A percentile compares a stretch with the other conserved stretches of the same genome.
These are phyloP conservation scores for Barnardius zonarius DNA, from an alignment of 2,113 vertebrate species.

Conservation along the genomic window DNA sequence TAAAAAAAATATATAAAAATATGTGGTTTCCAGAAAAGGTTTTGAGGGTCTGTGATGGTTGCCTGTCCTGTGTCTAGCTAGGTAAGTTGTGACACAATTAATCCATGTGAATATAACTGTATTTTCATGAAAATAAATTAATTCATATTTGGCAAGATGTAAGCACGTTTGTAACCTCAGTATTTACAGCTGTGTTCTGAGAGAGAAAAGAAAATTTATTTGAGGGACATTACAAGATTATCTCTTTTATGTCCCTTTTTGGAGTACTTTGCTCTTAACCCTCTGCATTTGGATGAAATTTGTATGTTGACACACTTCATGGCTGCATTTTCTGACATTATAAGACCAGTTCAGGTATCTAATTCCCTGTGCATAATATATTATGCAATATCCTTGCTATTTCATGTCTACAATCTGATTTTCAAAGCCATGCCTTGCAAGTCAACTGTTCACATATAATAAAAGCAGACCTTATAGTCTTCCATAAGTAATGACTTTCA, in stretches of 20 bases:
- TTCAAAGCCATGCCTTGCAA: not conserved
- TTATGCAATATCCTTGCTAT: not conserved
- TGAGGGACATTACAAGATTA: not conserved
- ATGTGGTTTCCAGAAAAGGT: not conserved
- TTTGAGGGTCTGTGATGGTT: not conserved
- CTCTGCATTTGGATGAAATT: not conserved
- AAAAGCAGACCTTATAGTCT: not conserved
- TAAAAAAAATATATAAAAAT: not conserved
- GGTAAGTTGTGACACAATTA: not conserved
- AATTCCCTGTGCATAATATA: too few relatives aligned
- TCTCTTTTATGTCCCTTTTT: not conserved
- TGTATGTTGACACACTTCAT: not conserved
- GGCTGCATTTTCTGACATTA: not conserved
- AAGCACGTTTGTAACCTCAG: not conserved
- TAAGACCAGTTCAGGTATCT: not conserved
- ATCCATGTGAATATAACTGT: not conserved
- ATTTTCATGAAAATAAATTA: not conserved
- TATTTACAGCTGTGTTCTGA: not conserved
- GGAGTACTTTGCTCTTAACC: not conserved
- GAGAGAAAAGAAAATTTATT: not conserved
- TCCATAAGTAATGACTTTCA: not conserved
- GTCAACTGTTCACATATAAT: not conserved
- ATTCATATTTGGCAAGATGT: not conserved
- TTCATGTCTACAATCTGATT: not conserved
- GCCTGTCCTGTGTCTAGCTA: not conserved